Conservation (phyloP, 2,797 vertebrate species). For the Xerus rutilus region DNA sequence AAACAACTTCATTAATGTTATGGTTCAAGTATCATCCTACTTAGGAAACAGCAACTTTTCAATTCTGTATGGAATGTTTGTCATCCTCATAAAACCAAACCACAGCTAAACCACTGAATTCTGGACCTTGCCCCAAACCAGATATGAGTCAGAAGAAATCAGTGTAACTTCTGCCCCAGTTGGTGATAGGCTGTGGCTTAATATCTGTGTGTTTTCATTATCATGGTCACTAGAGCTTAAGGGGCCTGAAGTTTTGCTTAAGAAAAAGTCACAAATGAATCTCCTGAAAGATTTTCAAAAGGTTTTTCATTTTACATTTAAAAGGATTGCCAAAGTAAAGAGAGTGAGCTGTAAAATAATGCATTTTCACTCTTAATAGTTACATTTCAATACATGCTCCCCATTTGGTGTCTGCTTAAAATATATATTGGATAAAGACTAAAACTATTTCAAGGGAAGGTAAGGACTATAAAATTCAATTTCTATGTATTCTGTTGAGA, state of each 20-base stretch:
- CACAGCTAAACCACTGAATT: neutral
- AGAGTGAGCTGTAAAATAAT: neutral
- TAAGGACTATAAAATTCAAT: slow-evolving; percentile 46
- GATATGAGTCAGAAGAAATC: slow-evolving; percentile 20
- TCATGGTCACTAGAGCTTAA: neutral
- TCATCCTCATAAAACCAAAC: neutral
- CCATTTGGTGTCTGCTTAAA: slow-evolving; percentile 49
- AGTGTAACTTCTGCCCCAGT: slow-evolving; percentile 26
- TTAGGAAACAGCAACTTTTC: slow-evolving; percentile 1
- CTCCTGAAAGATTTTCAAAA: slow-evolving; percentile 28
- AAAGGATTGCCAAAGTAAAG: neutral
- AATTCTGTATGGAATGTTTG: neutral
- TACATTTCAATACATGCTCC: neutral
- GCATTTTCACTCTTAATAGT: slow-evolving; percentile 54
- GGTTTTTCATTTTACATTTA: slow-evolving; percentile 17
- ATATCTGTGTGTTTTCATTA: neutral
- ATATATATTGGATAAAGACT: slow-evolving; percentile 21
- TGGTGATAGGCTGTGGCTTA: neutral
- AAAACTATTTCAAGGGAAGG: slow-evolving; percentile 39
- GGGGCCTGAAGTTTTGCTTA: neutral
- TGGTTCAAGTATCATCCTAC: neutral
- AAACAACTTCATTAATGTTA: neutral
- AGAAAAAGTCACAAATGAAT: slow-evolving; percentile 55
- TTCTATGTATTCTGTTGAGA: slow-evolving; percentile 30
- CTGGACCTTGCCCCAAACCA: neutral